Base-by-base conservation (phyloP, 2,113 vertebrate genomes). In the Gila orcuttii region DNA sequence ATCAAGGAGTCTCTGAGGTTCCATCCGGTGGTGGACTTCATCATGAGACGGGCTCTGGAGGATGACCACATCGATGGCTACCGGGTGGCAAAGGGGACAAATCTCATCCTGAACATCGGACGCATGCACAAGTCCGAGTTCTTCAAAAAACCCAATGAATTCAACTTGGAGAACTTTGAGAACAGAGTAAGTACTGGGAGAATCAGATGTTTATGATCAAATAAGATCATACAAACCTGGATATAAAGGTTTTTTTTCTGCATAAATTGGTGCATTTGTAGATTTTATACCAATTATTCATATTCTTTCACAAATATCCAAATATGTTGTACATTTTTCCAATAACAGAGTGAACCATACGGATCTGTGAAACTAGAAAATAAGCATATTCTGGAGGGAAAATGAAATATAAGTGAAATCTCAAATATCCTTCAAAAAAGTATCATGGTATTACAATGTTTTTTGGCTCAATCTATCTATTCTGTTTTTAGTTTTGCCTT, bases 91-190 rank as follows among this genome's bases (percentile, higher is more conserved):
- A 98, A 96, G 88, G 97, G 98, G 25, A 99, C 98, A 0, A 99
- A 99, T 80, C 97, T 99, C 62, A 97, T 99, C 84, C 95, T 99
- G 57, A 99, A 99, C 84, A 94, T 96, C 0, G 98, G 98, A 0
- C 96, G 96, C 0, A 99, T 99, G 97, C 98, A 99, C 21, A 97
- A 94, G 82, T 93, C 95, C 0, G 96, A 99, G 77, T 99, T 96
- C 92, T 99, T 98, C 90, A 95, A 96, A 23, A 98, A 97, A 88
- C 96, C 97, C 0, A 95, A 96, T 5, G 96, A 99, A 89, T 99
- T 99, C 88, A 96, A 92, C 71, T 93, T 99, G 68, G 94, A 94
- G 62, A 99, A 99, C 89, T 99, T 99, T 91, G 95, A 95, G 50
- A 97, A 95, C 92, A 96, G 91, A 17, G 97, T 99, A 94, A 96